Evolutionary conservation across 2,113 vertebrate species (phyloP).

Genomic region (Empidonax alnorum): DNA sequence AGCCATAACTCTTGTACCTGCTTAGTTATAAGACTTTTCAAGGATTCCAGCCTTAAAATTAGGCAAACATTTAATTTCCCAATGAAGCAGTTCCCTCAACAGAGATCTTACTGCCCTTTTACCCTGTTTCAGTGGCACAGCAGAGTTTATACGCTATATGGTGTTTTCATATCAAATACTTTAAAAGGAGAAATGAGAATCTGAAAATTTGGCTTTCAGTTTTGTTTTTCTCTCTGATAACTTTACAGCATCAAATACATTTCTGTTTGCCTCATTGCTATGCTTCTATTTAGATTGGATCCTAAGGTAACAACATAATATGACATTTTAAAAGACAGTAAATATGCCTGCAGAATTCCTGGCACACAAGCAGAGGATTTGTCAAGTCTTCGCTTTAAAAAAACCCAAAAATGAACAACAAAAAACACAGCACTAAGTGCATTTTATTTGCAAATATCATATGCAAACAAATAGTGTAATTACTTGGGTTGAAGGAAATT

Average conservation of each 20-base stretch:
- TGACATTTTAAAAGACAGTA: conserved; percentile 8
- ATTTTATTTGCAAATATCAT: conserved; percentile 31
- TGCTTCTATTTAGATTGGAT: background rate
- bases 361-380: conserved; percentile 12
- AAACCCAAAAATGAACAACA: background rate
- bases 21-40: background rate
- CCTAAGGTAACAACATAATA: background rate
- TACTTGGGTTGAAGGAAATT: conserved; percentile 12
- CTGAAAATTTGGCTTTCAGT: background rate
- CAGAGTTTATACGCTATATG: background rate
- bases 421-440: background rate
- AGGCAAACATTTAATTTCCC: background rate
- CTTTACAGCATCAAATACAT: background rate
- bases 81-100: background rate
- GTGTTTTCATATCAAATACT: background rate
- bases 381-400: background rate
- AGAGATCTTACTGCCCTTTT: background rate
- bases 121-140: background rate
- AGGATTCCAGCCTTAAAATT: background rate
- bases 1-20: background rate
- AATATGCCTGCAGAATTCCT: background rate
- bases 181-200: background rate
- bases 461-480: background rate
- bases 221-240: background rate
- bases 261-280: background rate